Conservation (phyloP, 2,888 invertebrate species). For the Periphyllus acericola region DNA sequence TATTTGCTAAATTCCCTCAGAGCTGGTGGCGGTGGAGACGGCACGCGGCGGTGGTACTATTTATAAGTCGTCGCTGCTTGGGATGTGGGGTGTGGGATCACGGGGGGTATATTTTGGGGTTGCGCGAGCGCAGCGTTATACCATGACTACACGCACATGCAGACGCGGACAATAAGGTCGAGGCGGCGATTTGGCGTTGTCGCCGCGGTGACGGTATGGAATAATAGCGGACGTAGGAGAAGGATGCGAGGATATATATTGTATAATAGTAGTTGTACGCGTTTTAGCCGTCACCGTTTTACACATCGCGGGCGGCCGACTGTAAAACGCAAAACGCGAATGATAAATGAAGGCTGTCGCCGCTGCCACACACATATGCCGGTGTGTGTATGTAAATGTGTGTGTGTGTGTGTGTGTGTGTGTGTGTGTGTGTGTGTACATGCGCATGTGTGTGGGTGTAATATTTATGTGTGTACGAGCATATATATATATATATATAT, state of each 20-base stretch:
- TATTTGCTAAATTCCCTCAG: not conserved
- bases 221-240: not conserved
- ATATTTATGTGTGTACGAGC: not conserved
- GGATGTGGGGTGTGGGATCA: not conserved
- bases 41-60: too few relatives aligned
- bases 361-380: not conserved
- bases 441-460: not conserved
- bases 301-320: not conserved
- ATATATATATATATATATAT: not conserved
- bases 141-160: not conserved
- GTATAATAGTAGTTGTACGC: not conserved
- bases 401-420: too few relatives aligned
- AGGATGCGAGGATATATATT: not conserved
- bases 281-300: conserved; percentile 12
- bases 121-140: not conserved
- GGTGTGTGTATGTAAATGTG: too few relatives aligned
- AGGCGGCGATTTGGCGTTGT: not conserved
- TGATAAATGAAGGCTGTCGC: conserved; percentile 42
- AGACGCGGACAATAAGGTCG: conserved; percentile 8
- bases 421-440: not conserved
- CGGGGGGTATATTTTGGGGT: not conserved
- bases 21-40: not conserved
- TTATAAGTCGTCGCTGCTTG: not conserved
- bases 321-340: conserved; percentile 26
- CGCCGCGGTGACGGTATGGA: not conserved